phyloP scores from a whole-genome alignment of 2,888 invertebrate species.

The Microchrysa polita region DNA sequence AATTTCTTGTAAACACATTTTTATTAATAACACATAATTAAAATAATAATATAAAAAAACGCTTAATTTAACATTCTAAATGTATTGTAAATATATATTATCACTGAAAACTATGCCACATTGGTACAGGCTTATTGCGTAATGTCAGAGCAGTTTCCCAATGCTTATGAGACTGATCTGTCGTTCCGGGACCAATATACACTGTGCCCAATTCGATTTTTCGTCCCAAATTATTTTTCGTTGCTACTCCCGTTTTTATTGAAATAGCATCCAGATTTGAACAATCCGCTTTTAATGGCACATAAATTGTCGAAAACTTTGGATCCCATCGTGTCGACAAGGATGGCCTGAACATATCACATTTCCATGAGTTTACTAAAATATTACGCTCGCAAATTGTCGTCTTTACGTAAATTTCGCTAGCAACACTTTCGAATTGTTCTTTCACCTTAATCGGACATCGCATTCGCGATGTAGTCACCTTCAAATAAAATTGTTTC shows the following conservation, averaged over 20 bases:
- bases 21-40: too few relatives aligned
- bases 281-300: constrained; percentile 58
- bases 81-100: too few relatives aligned
- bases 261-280: constrained; percentile 57
- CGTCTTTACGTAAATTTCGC: constrained; percentile 79
- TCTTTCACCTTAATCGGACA: constrained; percentile 64
- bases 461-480: constrained; percentile 62
- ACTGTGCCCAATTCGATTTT: constrained; percentile 61
- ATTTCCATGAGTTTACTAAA: constrained; percentile 73
- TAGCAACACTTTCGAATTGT: constrained; percentile 62
- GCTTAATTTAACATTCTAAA: too few relatives aligned
- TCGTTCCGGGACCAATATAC: constrained; percentile 54
- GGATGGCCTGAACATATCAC: constrained; percentile 77
- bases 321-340: constrained; percentile 81
- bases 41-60: too few relatives aligned
- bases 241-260: constrained; percentile 61
- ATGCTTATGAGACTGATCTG: constrained; percentile 58
- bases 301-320: constrained; percentile 56
- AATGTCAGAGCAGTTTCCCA: constrained; percentile 57
- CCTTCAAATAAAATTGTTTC: constrained; percentile 55
- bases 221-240: constrained; percentile 62
- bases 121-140: constrained; percentile 58
- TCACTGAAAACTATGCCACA: constrained; percentile 63
- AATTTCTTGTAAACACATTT: too few relatives aligned
- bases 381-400: constrained; percentile 76